phyloP scores from a whole-genome alignment of 1,140 invertebrate species.

The Phthorimaea operculella region DNA sequence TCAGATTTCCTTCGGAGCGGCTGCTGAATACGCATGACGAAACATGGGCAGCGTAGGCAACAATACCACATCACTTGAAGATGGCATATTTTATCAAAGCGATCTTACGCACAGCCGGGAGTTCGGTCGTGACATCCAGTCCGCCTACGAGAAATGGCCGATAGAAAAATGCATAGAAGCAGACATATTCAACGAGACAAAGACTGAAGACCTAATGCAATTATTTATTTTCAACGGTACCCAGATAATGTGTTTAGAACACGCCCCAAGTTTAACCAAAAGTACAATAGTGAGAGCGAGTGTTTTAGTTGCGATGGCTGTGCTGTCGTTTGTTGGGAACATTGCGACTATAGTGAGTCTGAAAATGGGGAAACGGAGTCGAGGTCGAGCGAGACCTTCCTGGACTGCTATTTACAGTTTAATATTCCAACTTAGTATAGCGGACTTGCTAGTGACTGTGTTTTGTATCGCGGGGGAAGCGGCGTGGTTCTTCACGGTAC shows the following conservation, averaged over 20 bases:
- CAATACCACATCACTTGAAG: constrained; percentile 58
- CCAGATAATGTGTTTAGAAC: constrained; percentile 64
- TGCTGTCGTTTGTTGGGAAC: constrained; percentile 80
- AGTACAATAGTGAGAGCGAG: constrained; percentile 71
- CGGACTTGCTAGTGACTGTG: constrained; percentile 82
- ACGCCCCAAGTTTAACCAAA: constrained; percentile 72
- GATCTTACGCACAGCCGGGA: constrained; percentile 28
- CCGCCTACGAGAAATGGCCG: constrained; percentile 28
- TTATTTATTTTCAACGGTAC: constrained; percentile 51
- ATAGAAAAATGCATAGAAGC: constrained; percentile 44
- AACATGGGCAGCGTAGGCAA: constrained; percentile 55
- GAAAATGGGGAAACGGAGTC: constrained; percentile 67
- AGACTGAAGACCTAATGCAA: constrained; percentile 28
- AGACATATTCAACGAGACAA: constrained; percentile 32
- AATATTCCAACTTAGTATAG: constrained; percentile 79
- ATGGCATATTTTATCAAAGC: constrained; percentile 24
- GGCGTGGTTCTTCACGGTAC: constrained; percentile 81
- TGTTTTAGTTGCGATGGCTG: constrained; percentile 74
- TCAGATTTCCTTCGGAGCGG: constrained; percentile 21
- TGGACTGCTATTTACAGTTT: constrained; percentile 80
- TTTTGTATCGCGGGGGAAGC: constrained; percentile 85
- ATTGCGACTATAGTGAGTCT: constrained; percentile 80
- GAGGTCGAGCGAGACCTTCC: constrained; percentile 68
- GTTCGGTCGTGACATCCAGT: constrained; percentile 17
- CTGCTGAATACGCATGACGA: constrained; percentile 39